Conservation (phyloP, 2,888 invertebrate species). For the Itoplectis maculator region DNA sequence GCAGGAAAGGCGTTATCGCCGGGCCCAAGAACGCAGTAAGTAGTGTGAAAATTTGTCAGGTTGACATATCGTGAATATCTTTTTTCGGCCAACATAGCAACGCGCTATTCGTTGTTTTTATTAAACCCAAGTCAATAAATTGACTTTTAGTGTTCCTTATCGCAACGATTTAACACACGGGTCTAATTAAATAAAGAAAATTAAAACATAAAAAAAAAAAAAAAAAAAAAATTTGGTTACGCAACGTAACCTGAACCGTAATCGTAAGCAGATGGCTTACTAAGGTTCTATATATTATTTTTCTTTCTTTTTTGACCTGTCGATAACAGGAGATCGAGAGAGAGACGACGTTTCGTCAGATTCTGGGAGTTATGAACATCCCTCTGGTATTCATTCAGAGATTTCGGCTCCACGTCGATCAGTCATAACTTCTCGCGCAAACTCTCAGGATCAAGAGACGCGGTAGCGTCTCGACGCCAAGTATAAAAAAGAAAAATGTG, state of each 20-base stretch:
- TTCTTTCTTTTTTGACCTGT: background rate
- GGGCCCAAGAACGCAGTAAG: slow-evolving; percentile 11
- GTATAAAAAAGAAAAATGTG: too few species aligned
- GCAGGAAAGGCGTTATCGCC: slow-evolving; percentile 10
- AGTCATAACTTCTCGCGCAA: background rate
- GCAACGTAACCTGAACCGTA: slow-evolving; percentile 7
- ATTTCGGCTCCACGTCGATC: background rate
- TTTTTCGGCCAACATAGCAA: slow-evolving; percentile 2
- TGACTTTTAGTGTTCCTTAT: background rate
- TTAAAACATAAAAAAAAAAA: background rate
- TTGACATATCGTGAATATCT: background rate
- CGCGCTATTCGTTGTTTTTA: slow-evolving; percentile 11
- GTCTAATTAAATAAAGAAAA: background rate
- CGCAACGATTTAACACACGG: slow-evolving; percentile 8
- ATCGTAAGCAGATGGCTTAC: slow-evolving; percentile 11
- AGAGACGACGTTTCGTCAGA: background rate
- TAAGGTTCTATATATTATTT: slow-evolving; percentile 18
- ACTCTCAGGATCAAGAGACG: too few species aligned
- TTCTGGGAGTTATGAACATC: background rate
- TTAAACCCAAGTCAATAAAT: background rate
- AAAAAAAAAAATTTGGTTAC: background rate
- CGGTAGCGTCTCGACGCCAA: too few species aligned
- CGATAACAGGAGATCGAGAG: slow-evolving; percentile 6
- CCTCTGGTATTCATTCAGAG: background rate
- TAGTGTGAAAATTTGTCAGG: background rate